Percentiles rank a stretch among this genome's conserved stretches.
Evolutionary conservation across 2,797 vertebrate species (phyloP).

Genomic region (Onychomys torridus): DNA sequence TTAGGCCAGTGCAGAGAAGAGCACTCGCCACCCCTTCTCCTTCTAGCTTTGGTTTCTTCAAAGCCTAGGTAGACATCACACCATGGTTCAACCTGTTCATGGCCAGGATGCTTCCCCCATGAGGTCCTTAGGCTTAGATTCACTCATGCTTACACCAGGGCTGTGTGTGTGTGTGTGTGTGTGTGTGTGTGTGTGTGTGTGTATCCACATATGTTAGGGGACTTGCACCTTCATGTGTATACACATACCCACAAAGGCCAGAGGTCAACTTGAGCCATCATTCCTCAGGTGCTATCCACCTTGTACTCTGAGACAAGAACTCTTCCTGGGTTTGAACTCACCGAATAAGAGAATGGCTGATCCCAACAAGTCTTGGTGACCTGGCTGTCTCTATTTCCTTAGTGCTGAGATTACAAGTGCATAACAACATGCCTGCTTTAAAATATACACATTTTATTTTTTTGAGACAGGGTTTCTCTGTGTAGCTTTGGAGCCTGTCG

Average conservation of each 20-base stretch:
- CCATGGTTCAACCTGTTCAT: not conserved
- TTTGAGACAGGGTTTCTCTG: too few species aligned
- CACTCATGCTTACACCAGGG: not conserved
- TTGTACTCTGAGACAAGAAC: not conserved
- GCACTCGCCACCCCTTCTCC: conserved; percentile 22
- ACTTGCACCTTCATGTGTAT: not conserved
- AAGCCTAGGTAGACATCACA: not conserved
- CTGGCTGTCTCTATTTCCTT: not conserved
- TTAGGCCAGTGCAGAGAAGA: not conserved
- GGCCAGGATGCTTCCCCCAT: not conserved
- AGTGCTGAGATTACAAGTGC: not conserved
- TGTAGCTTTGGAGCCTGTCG: too few species aligned
- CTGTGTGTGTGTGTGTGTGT: not conserved
- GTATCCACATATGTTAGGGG: too few species aligned
- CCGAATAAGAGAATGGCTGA: not conserved
- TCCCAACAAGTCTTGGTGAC: not conserved
- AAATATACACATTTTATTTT: not conserved
- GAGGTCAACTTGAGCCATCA: not conserved
- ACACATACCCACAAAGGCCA: not conserved
- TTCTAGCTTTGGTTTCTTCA: conserved; percentile 44
- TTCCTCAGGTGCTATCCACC: not conserved
- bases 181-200: not conserved
- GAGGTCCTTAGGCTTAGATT: conserved; percentile 49
- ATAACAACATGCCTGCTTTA: not conserved
- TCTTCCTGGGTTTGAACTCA: not conserved